Base-by-base conservation (phyloP, 2,888 invertebrate genomes). In the Macrophya alboannulata region DNA sequence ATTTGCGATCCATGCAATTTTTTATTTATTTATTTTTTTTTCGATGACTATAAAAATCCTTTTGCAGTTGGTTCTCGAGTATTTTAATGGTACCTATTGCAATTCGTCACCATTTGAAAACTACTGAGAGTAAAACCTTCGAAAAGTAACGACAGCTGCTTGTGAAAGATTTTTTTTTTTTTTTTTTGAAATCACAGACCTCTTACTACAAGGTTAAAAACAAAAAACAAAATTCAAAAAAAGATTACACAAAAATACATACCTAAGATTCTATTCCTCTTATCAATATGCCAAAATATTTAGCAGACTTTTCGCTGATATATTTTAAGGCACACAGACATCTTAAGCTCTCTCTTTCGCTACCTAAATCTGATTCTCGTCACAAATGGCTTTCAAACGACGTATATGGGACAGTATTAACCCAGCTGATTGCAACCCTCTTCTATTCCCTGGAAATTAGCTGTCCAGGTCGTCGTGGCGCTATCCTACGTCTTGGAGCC, bases 401-500 rank as follows among this genome's bases (percentile, higher is more conserved):
- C 48, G 37, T 31, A 31, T 31, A 31, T 3, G 3, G n/a, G n/a
- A 12, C 31, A 31, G n/a, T 17, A 17, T 17, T 17, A 10, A 3
- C 25, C n/a, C 10, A 3, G n/a, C n/a, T 10, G 9, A 74, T 74
- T 74, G 45, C 15, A 9, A 6, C 3, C 21, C 2, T 43, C 62
- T 43, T 62, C 82, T 90, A 91, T 87, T 92, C 91, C 51, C 91
- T 89, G 40, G 89, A 93, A 86, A 94, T 90, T 84, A 94, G 93
- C 86, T 95, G 95, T 88, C 95, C 95, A 3, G 95, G 95, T 88
- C 95, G 95, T 91, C 96, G 94, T 62, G 94, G 92, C 45, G 95
- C 95, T 90, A 97, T 94, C 92, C 97, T 95, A 91, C 96, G 95
- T 89, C 97, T 94, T 76, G 96, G 95, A 3, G 97, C 96, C 77